A percentile compares a stretch with the other conserved stretches of the same genome.
Evolutionary conservation across 2,888 invertebrate genomes (phyloP).

Genomic region (Melinaea marsaeus): DNA sequence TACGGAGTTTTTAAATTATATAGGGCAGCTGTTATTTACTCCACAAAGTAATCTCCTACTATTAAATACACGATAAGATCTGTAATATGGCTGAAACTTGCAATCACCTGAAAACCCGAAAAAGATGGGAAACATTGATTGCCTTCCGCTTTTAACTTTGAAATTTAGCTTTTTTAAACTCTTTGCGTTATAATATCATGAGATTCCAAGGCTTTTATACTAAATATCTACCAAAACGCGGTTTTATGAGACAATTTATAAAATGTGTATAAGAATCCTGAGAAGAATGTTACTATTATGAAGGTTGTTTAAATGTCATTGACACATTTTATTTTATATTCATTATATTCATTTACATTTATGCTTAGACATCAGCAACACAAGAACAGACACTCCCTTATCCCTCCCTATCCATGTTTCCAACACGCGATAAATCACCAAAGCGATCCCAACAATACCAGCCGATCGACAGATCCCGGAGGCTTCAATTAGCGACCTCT

Average conservation of each 20-base stretch:
- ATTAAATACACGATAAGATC: constrained; percentile 1
- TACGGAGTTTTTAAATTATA: neutral
- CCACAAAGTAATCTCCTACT: neutral
- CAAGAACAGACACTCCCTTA: too few relatives aligned
- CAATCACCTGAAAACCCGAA: neutral
- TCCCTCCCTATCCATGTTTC: neutral
- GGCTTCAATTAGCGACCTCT: neutral
- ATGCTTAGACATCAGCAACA: too few relatives aligned
- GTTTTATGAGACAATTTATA: neutral
- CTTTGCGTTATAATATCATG: neutral
- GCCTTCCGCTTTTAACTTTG: constrained; percentile 8
- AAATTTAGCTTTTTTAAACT: neutral
- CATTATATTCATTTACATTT: too few relatives aligned
- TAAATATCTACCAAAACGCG: neutral
- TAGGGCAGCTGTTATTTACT: neutral
- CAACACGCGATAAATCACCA: neutral
- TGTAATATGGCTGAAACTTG: neutral
- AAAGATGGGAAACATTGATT: neutral
- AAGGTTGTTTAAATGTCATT: neutral
- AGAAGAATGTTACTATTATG: too few relatives aligned
- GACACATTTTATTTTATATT: neutral
- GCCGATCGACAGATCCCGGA: constrained; percentile 4
- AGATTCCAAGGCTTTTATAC: neutral
- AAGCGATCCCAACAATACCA: constrained; percentile 1
- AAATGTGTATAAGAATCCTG: too few relatives aligned